Conservation (phyloP, 1,140 invertebrate species). For the Bombus sylvicola region DNA sequence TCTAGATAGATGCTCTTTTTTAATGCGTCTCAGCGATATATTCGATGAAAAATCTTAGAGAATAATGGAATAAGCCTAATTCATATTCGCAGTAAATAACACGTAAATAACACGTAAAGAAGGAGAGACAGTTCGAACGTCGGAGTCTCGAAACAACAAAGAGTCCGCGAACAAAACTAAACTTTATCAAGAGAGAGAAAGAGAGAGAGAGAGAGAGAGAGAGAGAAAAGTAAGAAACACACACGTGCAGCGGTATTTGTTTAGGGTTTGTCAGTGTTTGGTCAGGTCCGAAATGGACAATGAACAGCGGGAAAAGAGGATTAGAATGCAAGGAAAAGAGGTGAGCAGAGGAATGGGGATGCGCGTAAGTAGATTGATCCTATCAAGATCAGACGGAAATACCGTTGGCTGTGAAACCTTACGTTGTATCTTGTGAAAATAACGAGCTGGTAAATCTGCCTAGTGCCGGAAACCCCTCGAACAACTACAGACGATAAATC, state of each 20-base stretch:
- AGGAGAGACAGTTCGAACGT: neutral
- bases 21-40: neutral
- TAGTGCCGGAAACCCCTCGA: slow-evolving; percentile 16
- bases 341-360: too few species aligned
- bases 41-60: neutral
- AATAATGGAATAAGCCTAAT: too few species aligned
- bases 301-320: slow-evolving; percentile 31
- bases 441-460: slow-evolving; percentile 23
- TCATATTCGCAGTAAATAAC: neutral
- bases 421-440: slow-evolving; percentile 25
- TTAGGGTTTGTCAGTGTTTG: slow-evolving; percentile 65
- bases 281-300: slow-evolving; percentile 55
- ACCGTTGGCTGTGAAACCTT: slow-evolving; percentile 17
- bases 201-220: neutral
- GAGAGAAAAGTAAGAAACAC: neutral
- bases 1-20: neutral
- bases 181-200: neutral
- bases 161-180: neutral
- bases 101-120: neutral
- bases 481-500: slow-evolving; percentile 33
- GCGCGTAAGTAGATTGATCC: slow-evolving; percentile 67
- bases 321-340: slow-evolving; percentile 44
- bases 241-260: slow-evolving; percentile 62
- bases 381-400: slow-evolving; percentile 31
- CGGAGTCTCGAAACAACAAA: neutral